Evolutionary conservation across 1,140 invertebrate species (phyloP).

Genomic region (Dreissena polymorpha): DNA sequence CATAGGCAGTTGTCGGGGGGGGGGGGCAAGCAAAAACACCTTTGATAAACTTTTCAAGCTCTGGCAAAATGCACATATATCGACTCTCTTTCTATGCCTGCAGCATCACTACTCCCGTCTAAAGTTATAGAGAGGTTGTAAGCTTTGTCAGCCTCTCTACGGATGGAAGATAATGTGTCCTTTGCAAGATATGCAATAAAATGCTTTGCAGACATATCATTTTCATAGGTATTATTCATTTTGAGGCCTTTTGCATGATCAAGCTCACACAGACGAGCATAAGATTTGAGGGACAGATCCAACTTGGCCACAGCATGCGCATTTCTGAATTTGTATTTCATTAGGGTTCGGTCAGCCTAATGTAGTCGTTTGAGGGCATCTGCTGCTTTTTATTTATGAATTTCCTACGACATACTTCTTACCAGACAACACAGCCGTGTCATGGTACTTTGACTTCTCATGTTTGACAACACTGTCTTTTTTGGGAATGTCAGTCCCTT

Average conservation of each 20-base stretch:
- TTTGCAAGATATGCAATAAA: constrained; percentile 30
- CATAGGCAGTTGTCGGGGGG: constrained; percentile 4
- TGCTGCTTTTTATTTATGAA: neutral
- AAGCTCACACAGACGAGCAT: constrained; percentile 24
- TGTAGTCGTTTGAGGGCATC: neutral
- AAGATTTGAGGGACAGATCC: constrained; percentile 28
- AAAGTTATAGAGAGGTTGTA: constrained; percentile 26
- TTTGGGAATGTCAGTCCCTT: neutral
- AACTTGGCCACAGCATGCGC: constrained; percentile 40
- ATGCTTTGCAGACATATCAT: too few relatives aligned
- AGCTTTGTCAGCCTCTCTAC: neutral
- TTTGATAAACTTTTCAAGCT: too few relatives aligned
- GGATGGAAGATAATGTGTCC: neutral
- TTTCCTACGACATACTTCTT: neutral
- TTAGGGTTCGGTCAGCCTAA: neutral
- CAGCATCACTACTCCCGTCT: constrained; percentile 39
- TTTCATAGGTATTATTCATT: constrained; percentile 19
- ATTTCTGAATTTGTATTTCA: constrained; percentile 12
- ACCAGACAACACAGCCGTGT: neutral
- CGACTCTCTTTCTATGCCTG: too few relatives aligned
- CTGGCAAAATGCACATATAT: too few relatives aligned
- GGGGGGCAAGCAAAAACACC: constrained; percentile 10
- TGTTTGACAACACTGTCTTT: constrained; percentile 9
- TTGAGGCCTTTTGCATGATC: constrained; percentile 30
- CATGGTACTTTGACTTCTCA: neutral